These are phyloP conservation scores for Drosophila kikkawai DNA, from an alignment of 1,140 invertebrate species.

Conservation along the genomic window DNA sequence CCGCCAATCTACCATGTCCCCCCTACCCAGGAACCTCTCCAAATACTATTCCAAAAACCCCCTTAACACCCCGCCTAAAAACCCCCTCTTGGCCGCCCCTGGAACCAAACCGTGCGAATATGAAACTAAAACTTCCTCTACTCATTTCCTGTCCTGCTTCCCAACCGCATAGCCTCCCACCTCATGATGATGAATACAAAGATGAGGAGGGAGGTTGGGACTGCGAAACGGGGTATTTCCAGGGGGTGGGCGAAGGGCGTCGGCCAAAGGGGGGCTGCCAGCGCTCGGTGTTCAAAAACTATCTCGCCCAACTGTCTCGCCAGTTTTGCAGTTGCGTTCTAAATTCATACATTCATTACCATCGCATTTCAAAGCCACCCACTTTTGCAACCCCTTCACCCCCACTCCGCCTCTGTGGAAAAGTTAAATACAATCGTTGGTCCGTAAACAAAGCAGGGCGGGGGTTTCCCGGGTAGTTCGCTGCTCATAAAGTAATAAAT, in stretches of 20 bases:
- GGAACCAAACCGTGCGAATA: constrained; percentile 52
- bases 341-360: constrained; percentile 84
- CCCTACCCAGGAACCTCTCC: constrained; percentile 5
- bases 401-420: neutral
- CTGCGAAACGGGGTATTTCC: neutral
- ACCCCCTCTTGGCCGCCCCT: constrained; percentile 6
- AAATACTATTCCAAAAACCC: constrained; percentile 11
- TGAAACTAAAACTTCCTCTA: constrained; percentile 84
- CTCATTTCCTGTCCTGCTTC: constrained; percentile 72
- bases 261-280: neutral
- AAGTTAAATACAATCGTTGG: constrained; percentile 81
- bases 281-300: constrained; percentile 53
- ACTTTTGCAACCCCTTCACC: neutral
- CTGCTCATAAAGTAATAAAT: constrained; percentile 84
- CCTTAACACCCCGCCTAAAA: neutral
- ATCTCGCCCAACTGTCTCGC: constrained; percentile 80
- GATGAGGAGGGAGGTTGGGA: neutral
- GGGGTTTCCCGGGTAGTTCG: constrained; percentile 40
- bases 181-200: constrained; percentile 54
- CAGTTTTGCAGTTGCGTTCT: constrained; percentile 80
- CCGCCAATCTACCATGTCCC: constrained; percentile 24
- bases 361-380: constrained; percentile 62
- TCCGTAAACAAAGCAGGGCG: constrained; percentile 67
- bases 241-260: constrained; percentile 7
- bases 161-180: constrained; percentile 41